phyloP scores from a whole-genome alignment of 2,113 vertebrate genomes.

The Fulmarus glacialis region DNA sequence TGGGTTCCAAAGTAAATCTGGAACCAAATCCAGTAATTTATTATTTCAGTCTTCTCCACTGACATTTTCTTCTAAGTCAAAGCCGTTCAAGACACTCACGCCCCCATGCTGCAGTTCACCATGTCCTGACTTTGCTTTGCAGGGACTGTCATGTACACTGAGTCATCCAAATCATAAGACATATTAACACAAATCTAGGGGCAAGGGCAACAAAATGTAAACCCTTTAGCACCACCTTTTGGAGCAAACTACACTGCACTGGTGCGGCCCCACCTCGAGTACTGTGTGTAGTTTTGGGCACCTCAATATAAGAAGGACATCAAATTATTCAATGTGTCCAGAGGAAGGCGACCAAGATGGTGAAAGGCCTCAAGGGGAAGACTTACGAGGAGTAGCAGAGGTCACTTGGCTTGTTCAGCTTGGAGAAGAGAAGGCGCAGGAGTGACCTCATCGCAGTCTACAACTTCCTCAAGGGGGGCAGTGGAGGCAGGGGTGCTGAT shows the following conservation, averaged over 20 bases:
- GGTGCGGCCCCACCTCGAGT: fast-evolving
- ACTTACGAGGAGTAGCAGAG: fast-evolving
- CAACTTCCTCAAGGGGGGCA: background rate
- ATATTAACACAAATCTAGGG: background rate
- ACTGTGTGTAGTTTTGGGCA: background rate
- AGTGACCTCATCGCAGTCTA: fast-evolving
- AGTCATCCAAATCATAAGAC: background rate
- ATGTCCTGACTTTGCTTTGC: background rate
- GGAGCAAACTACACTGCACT: background rate
- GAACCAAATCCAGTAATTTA: background rate
- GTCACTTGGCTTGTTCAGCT: background rate
- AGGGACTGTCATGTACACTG: fast-evolving
- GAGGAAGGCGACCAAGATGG: background rate
- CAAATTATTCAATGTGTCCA: background rate
- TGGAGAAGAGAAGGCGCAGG: background rate
- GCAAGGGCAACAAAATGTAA: background rate
- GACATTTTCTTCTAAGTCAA: background rate
- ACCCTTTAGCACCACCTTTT: background rate
- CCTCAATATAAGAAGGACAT: background rate
- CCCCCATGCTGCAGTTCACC: background rate
- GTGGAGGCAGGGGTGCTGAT: background rate
- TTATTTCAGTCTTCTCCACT: background rate
- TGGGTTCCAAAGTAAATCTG: background rate
- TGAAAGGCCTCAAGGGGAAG: background rate
- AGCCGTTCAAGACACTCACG: background rate